Percentiles rank a stretch among this genome's conserved stretches.
phyloP scores from a whole-genome alignment of 2,888 invertebrate genomes.

The Spisula solida region DNA sequence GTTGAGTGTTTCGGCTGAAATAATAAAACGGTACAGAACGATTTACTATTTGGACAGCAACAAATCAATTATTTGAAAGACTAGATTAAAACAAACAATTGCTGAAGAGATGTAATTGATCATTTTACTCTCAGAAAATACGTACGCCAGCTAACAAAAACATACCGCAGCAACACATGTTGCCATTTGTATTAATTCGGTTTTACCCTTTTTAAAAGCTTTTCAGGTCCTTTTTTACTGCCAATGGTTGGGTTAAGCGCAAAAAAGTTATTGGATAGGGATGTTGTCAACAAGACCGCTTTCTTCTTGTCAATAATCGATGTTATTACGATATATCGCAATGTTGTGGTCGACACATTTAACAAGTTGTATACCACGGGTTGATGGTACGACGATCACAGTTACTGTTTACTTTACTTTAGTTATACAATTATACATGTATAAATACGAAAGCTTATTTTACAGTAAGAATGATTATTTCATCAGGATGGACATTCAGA shows the following conservation, averaged over 20 bases:
- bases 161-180: not conserved
- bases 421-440: too few relatives aligned
- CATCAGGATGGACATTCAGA: too few relatives aligned
- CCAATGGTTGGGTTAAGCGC: not conserved
- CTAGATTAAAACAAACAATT: constrained; percentile 14
- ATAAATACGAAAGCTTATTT: too few relatives aligned
- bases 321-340: not conserved
- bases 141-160: constrained; percentile 3
- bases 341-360: too few relatives aligned
- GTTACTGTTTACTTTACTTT: too few relatives aligned
- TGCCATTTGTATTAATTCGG: not conserved
- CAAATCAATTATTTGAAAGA: constrained; percentile 19
- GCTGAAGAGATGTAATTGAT: not conserved
- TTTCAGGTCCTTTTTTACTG: not conserved
- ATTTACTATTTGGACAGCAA: not conserved
- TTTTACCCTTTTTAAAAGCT: not conserved
- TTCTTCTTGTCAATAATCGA: not conserved
- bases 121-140: not conserved
- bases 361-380: not conserved
- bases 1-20: constrained; percentile 69
- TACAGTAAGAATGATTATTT: too few relatives aligned
- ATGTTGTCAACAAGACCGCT: not conserved
- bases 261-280: not conserved
- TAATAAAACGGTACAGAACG: not conserved
- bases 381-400: too few relatives aligned